phyloP scores from a whole-genome alignment of 2,888 invertebrate genomes.

The Autographa pulchrina region DNA sequence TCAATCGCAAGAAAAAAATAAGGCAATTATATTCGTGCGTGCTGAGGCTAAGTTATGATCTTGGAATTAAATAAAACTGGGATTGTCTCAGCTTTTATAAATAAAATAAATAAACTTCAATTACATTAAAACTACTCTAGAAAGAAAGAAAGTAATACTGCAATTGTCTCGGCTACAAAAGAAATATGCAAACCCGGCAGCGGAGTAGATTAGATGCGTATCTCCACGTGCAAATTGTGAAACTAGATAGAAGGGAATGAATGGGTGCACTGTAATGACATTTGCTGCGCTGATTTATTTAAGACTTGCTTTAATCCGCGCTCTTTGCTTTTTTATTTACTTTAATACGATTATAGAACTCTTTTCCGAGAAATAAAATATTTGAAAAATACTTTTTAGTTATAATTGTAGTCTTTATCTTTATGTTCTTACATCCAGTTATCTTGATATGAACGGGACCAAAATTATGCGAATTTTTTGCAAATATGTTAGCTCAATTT shows the following conservation, averaged over 20 bases:
- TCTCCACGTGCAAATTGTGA: constrained; percentile 51
- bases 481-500: no score
- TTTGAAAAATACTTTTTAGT: no score
- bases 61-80: not conserved
- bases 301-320: not conserved
- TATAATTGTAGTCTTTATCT: no score
- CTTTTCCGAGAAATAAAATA: no score
- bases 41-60: not conserved
- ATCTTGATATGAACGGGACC: no score
- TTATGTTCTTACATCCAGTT: no score
- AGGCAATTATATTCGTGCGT: not conserved
- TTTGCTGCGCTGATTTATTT: constrained; percentile 20
- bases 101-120: constrained; percentile 30
- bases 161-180: constrained; percentile 39
- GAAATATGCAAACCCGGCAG: constrained; percentile 38
- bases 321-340: not conserved
- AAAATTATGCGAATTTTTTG: no score
- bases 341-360: not conserved
- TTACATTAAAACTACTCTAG: constrained; percentile 35
- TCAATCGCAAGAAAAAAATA: not conserved
- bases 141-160: constrained; percentile 25
- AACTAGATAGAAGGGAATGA: constrained; percentile 37
- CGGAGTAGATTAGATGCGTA: constrained; percentile 43
- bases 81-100: constrained; percentile 4
- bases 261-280: constrained; percentile 33